Conservation (phyloP, 2,888 invertebrate species). For the Petrolisthes cinctipes region DNA sequence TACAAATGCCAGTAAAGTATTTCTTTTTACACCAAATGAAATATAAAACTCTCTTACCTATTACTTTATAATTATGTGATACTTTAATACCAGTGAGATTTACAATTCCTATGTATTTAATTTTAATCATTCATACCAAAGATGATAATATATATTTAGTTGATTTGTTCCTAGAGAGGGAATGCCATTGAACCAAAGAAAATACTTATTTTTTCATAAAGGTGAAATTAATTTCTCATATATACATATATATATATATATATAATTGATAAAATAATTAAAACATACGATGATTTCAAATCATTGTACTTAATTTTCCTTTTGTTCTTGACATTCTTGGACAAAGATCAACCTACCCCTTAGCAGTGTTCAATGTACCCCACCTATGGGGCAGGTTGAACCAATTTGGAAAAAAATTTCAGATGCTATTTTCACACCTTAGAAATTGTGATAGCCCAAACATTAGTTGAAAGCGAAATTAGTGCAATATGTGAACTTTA, state of each 20-base stretch:
- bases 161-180: not conserved
- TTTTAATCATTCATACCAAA: not conserved
- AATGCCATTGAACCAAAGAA: not conserved
- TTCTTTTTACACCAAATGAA: not conserved
- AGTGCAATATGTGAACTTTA: too few relatives aligned
- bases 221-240: not conserved
- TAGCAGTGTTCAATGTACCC: not conserved
- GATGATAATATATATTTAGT: not conserved
- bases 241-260: not conserved
- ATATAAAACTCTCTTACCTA: not conserved
- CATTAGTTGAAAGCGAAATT: too few relatives aligned
- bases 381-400: not conserved
- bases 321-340: not conserved
- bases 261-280: not conserved
- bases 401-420: not conserved
- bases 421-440: too few relatives aligned
- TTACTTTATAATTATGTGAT: too few relatives aligned
- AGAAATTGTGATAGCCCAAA: too few relatives aligned
- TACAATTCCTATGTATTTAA: too few relatives aligned
- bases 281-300: not conserved
- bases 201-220: not conserved
- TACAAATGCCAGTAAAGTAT: conserved; percentile 21
- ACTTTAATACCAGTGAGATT: too few relatives aligned
- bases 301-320: not conserved
- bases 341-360: not conserved